Evolutionary conservation across 2,888 invertebrate genomes (phyloP), one percentile per base, ranked within the genome.

Genomic region (Hirudinaria manillensis): DNA sequence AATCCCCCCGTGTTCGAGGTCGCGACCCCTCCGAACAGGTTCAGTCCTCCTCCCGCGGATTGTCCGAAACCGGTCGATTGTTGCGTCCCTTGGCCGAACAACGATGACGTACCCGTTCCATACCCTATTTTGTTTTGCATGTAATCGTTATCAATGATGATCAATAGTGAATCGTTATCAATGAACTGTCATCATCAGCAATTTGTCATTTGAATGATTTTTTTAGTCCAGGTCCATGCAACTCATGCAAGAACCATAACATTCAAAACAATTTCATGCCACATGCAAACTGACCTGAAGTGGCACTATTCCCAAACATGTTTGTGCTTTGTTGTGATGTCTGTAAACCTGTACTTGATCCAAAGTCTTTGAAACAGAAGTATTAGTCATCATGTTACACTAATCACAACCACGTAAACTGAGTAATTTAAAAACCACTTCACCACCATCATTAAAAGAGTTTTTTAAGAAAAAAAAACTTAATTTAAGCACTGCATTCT

Each of bases 31-130:
- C 53, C 53, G 21, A 56, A 72, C 2, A 32, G 34, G 34, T 67
- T 67, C 13, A 13, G 4, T 16, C 51, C 51, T 36, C 10, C 36
- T 36, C 36, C 36, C 10, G n/a, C 65, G 4, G 72, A 24, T 32
- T 72, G 72, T 10, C 72, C 72, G 36, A 72, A 72, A 7, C 55
- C 32, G 27, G 65, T 55, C 21, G 53, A 27, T 34, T 56, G 76
- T 55, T 73, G 77, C 73, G 29, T 80, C 72, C 77, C 34, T 70
- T 74, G 77, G 32, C 79, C 78, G 70, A 79, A 79, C 53, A 78
- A 61, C 1, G 78, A 72, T 3, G 77, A 56, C 70, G 75, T 66
- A 16, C 75, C 72, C 45, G 45, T 16, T 1, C 6, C 10, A 7
- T 45, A 45, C 34, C 45, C 51, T n/a, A 74, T 45, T 45, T 45